Conservation (phyloP, 2,113 vertebrate genomes). For the Dasyprocta punctata region DNA sequence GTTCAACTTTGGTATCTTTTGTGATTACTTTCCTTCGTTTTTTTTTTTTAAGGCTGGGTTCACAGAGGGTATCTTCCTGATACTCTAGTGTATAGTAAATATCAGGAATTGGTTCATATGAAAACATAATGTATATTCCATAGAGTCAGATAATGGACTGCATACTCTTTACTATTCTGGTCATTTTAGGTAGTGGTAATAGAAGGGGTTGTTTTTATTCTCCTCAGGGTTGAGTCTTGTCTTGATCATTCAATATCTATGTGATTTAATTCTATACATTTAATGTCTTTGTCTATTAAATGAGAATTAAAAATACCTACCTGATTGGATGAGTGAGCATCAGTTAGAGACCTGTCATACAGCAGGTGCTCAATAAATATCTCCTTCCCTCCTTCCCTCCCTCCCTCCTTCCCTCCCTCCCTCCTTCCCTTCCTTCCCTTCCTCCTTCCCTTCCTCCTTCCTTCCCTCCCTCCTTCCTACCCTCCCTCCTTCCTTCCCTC, state of each 20-base stretch:
- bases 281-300: conserved; percentile 16
- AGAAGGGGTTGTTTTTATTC: not conserved
- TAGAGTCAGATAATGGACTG: not conserved
- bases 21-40: conserved; percentile 35
- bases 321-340: not conserved
- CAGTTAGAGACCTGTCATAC: not conserved
- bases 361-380: not conserved
- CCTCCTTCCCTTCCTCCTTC: too few species aligned
- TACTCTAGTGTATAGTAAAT: not conserved
- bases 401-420: too few species aligned
- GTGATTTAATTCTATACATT: not conserved
- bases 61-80: not conserved
- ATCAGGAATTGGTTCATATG: not conserved
- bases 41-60: conserved; percentile 21
- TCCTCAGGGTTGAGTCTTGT: conserved; percentile 36
- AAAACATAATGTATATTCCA: not conserved
- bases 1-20: conserved; percentile 10
- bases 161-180: not conserved
- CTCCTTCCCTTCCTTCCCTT: too few species aligned
- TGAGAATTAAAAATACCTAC: conserved; percentile 2
- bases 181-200: conserved; percentile 9
- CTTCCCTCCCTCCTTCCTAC: too few species aligned
- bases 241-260: not conserved
- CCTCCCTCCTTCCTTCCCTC: too few species aligned
- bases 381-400: too few species aligned